phyloP scores from a whole-genome alignment of 2,113 vertebrate species.

The Apistogramma diplotaenia region DNA sequence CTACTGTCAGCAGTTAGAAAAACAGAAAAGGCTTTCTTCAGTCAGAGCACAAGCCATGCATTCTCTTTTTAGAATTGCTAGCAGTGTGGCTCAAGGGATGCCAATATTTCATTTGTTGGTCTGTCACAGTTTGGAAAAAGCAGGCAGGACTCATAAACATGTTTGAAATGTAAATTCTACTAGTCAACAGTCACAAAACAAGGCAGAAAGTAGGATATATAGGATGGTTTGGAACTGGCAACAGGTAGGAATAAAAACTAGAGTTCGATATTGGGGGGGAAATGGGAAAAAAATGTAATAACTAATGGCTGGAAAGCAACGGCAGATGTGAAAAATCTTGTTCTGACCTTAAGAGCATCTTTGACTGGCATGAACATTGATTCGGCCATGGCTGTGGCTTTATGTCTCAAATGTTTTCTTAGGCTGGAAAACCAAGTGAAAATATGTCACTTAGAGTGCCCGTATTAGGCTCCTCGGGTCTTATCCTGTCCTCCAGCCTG shows the following conservation, averaged over 20 bases:
- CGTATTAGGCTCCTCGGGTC: not conserved
- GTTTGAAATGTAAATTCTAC: not conserved
- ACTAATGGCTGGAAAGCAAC: not conserved
- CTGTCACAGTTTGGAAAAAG: not conserved
- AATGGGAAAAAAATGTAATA: not conserved
- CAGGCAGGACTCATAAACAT: not conserved
- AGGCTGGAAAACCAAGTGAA: not conserved
- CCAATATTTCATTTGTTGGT: not conserved
- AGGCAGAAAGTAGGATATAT: not conserved
- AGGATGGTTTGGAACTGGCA: not conserved
- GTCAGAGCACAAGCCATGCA: not conserved
- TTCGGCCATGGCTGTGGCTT: not conserved
- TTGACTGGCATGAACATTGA: not conserved
- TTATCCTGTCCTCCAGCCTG: not conserved
- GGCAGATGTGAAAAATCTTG: not conserved
- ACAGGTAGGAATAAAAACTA: not conserved
- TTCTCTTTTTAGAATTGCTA: not conserved
- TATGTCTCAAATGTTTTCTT: not conserved
- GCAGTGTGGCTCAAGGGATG: not conserved
- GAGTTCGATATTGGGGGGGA: not conserved
- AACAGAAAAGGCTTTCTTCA: not conserved
- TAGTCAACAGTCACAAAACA: not conserved
- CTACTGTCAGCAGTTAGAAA: slow-evolving; percentile 2
- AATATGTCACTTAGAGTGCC: not conserved
- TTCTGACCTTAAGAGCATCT: not conserved